Conservation (phyloP, 2,888 invertebrate species). For the Metellina segmentata region DNA sequence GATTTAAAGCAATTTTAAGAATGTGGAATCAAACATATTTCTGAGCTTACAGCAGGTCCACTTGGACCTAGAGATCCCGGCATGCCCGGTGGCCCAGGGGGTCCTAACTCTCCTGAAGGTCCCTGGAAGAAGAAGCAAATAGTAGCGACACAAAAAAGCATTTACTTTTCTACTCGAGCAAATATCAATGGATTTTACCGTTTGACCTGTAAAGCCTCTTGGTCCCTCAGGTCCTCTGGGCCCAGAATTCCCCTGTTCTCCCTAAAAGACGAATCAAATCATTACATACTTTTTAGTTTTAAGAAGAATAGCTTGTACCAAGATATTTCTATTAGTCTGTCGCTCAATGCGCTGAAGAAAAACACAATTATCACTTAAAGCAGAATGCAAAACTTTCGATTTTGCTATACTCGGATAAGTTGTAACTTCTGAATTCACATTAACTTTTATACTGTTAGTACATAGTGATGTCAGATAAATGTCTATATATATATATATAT, state of each 20-base stretch:
- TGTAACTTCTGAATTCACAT: no score
- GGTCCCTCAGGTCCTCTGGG: constrained; percentile 80
- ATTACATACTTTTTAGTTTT: not conserved
- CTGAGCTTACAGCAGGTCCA: constrained; percentile 82
- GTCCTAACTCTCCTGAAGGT: constrained; percentile 52
- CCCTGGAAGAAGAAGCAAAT: constrained; percentile 38
- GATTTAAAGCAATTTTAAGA: no score
- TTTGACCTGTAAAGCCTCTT: constrained; percentile 80
- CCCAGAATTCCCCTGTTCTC: constrained; percentile 65
- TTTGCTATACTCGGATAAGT: not conserved
- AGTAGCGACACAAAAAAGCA: not conserved
- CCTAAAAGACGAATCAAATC: constrained; percentile 29
- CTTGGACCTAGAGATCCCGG: constrained; percentile 83
- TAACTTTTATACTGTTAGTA: no score
- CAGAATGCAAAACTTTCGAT: not conserved
- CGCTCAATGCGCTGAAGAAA: no score
- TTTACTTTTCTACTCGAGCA: not conserved
- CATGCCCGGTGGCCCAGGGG: constrained; percentile 82
- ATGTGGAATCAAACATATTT: no score
- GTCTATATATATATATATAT: no score
- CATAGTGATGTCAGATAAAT: no score
- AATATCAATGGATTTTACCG: constrained; percentile 78
- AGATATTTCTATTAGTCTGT: not conserved
- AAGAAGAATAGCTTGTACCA: not conserved
- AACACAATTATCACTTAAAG: not conserved